These are phyloP conservation scores for Theocolax elegans DNA, from an alignment of 1,140 invertebrate species.

Conservation along the genomic window DNA sequence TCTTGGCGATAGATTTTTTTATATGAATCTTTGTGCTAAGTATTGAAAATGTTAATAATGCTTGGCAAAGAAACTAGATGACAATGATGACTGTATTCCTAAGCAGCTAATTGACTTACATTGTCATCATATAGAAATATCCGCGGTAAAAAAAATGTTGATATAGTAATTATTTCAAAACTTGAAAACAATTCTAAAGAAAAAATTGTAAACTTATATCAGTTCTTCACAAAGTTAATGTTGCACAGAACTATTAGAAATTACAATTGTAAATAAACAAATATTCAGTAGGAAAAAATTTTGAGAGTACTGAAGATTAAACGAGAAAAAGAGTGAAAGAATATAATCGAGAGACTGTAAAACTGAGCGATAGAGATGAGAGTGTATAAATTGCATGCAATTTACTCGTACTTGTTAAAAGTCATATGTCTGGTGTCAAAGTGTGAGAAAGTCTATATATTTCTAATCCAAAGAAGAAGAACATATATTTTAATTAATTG, in stretches of 20 bases:
- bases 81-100: constrained; percentile 5
- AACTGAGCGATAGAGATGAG: background rate
- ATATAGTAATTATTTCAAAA: constrained; percentile 22
- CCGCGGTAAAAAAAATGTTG: constrained; percentile 7
- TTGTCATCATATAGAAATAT: constrained; percentile 12
- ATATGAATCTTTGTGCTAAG: constrained; percentile 26
- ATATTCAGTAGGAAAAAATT: constrained; percentile 13
- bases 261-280: constrained; percentile 25
- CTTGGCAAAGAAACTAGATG: constrained; percentile 25
- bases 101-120: constrained; percentile 15
- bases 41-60: constrained; percentile 26
- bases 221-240: constrained; percentile 23
- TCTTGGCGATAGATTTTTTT: constrained; percentile 27
- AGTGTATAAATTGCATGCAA: background rate
- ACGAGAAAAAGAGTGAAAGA: background rate
- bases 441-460: constrained; percentile 41
- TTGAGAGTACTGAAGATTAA: background rate
- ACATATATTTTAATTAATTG: constrained; percentile 42
- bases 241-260: constrained; percentile 24
- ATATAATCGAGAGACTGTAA: constrained; percentile 3
- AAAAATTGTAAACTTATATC: constrained; percentile 4
- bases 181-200: constrained; percentile 26
- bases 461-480: constrained; percentile 43
- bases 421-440: constrained; percentile 30
- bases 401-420: background rate